Percentiles rank a stretch among this genome's conserved stretches.
These are phyloP conservation scores for Agrotis clavis DNA, from an alignment of 2,888 invertebrate genomes.

Conservation along the genomic window DNA sequence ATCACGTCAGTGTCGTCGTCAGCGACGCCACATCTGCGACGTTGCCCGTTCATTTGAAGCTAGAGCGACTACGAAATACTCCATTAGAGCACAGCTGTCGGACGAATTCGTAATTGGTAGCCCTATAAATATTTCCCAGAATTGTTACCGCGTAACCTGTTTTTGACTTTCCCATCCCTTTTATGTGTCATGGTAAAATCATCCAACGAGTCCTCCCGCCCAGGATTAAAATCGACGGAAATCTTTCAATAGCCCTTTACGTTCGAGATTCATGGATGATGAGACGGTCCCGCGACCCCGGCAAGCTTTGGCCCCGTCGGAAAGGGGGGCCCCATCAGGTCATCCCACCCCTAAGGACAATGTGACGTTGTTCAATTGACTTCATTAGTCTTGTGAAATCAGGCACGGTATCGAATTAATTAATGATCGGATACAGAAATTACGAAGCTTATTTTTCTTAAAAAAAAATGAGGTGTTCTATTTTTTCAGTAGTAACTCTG, in stretches of 20 bases:
- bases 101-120: constrained; percentile 83
- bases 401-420: not conserved
- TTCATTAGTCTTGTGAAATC: constrained; percentile 21
- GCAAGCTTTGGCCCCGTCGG: no score
- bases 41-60: constrained; percentile 85
- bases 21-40: constrained; percentile 83
- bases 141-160: constrained; percentile 66
- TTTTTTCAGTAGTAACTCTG: not conserved
- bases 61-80: constrained; percentile 87
- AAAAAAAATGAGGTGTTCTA: not conserved
- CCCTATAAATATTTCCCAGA: constrained; percentile 80
- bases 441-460: not conserved
- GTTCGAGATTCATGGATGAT: no score
- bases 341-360: constrained; percentile 27
- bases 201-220: no score
- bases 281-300: no score
- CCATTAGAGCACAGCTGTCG: constrained; percentile 85
- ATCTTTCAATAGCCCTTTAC: no score
- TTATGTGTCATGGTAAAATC: no score
- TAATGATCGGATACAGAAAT: constrained; percentile 1
- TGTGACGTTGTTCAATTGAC: constrained; percentile 6
- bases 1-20: constrained; percentile 42
- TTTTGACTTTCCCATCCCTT: constrained; percentile 46
- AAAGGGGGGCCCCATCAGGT: constrained; percentile 13
- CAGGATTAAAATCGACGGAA: no score